Conservation (phyloP, 2,797 vertebrate species). For the Toxotes lorentzi region DNA sequence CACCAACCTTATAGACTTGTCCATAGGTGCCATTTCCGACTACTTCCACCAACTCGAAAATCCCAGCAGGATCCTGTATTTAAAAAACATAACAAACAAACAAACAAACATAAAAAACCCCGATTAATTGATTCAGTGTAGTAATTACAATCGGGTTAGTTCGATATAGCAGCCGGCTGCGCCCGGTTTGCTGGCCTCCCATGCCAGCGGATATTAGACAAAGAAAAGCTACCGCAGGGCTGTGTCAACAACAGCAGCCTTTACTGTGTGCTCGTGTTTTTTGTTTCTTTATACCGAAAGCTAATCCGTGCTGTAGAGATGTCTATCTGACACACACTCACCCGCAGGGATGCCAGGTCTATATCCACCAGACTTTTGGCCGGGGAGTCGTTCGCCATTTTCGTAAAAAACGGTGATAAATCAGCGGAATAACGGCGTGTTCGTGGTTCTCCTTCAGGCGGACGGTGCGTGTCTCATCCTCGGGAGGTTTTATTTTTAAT, state of each 20-base stretch:
- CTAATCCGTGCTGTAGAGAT: neutral
- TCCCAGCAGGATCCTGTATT: conserved; percentile 94
- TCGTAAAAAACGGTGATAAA: conserved; percentile 60
- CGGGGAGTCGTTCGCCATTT: conserved; percentile 99
- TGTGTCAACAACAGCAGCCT: conserved; percentile 54
- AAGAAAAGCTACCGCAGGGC: conserved; percentile 80
- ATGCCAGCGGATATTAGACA: conserved; percentile 86
- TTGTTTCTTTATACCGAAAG: rapidly evolving
- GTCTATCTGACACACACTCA: conserved; percentile 77
- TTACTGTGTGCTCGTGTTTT: neutral
- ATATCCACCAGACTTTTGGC: conserved; percentile 98
- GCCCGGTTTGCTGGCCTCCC: conserved; percentile 79
- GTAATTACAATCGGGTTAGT: conserved; percentile 40
- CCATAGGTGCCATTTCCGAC: conserved; percentile 99
- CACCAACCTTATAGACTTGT: conserved; percentile 99
- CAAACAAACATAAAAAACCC: rapidly evolving
- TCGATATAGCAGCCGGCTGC: conserved; percentile 78
- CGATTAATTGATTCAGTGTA: conserved; percentile 15
- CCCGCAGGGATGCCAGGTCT: conserved; percentile 95
- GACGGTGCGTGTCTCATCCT: conserved; percentile 80
- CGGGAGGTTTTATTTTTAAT: conserved; percentile 47
- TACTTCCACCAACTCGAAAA: conserved; percentile 98
- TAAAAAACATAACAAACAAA: conserved; percentile 18
- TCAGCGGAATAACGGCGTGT: conserved; percentile 7
- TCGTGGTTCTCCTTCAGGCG: conserved; percentile 66